Percentiles rank a stretch among this genome's conserved stretches.
Conservation (phyloP, 2,888 invertebrate species). For the Eledona agricola region DNA sequence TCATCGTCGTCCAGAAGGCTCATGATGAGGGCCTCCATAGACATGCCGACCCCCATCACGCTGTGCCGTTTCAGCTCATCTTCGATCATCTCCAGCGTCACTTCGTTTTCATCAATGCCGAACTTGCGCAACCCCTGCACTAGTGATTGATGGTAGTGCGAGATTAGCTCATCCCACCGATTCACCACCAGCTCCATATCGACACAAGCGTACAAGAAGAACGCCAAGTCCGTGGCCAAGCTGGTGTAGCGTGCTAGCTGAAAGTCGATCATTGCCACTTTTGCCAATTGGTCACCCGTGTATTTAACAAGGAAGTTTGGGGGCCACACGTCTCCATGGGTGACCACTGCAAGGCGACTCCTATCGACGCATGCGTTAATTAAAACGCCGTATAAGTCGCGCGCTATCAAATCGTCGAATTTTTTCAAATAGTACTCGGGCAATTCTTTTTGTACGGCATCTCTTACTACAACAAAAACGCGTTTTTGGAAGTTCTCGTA, state of each 20-base stretch:
- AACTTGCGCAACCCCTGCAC: constrained; percentile 65
- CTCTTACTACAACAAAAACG: constrained; percentile 66
- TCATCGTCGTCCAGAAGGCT: constrained; percentile 68
- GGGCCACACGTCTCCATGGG: constrained; percentile 79
- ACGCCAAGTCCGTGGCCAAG: constrained; percentile 68
- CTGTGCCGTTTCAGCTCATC: constrained; percentile 68
- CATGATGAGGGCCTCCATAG: constrained; percentile 69
- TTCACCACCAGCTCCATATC: constrained; percentile 66
- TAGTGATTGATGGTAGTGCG: constrained; percentile 70
- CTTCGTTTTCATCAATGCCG: constrained; percentile 70
- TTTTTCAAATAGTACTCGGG: constrained; percentile 41
- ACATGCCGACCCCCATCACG: constrained; percentile 68
- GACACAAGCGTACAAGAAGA: constrained; percentile 72
- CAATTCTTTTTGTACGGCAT: constrained; percentile 71
- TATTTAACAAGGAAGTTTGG: constrained; percentile 75
- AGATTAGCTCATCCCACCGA: constrained; percentile 69
- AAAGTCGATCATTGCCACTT: constrained; percentile 73
- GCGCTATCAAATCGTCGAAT: constrained; percentile 41
- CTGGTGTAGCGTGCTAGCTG: constrained; percentile 70
- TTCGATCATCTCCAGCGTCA: constrained; percentile 65
- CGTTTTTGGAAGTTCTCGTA: constrained; percentile 65
- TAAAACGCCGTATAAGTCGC: constrained; percentile 43
- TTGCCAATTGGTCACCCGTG: constrained; percentile 37
- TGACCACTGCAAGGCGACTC: constrained; percentile 62
- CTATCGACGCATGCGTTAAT: constrained; percentile 35